Conservation (phyloP, 2,797 vertebrate species). For the Pangasius macronema region DNA sequence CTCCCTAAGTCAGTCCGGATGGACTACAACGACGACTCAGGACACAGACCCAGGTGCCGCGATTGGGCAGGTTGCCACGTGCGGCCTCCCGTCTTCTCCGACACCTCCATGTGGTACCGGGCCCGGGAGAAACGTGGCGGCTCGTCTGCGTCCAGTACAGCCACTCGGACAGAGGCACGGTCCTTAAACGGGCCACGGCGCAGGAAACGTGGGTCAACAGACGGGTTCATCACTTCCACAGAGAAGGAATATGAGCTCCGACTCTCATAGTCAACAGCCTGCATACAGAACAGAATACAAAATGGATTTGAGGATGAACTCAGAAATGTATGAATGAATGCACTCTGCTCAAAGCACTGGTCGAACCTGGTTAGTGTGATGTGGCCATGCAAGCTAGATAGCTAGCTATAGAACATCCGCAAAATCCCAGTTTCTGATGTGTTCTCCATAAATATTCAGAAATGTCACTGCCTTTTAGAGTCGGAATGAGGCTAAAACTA, state of each 20-base stretch:
- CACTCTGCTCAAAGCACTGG: background rate
- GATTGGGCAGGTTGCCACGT: no score
- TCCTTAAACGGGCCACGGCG: conserved; percentile 89
- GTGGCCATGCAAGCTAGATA: background rate
- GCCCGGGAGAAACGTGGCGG: conserved; percentile 83
- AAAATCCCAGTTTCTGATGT: background rate
- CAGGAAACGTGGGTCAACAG: conserved; percentile 86
- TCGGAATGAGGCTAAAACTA: background rate
- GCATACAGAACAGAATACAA: background rate
- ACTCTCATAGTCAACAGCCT: conserved; percentile 87
- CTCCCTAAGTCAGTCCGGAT: background rate
- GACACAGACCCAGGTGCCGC: no score
- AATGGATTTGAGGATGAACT: background rate
- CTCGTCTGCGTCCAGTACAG: conserved; percentile 86
- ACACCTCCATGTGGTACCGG: conserved; percentile 82
- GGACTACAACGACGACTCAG: no score
- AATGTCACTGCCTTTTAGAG: background rate
- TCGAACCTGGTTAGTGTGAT: background rate
- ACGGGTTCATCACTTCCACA: conserved; percentile 88
- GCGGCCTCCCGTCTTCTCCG: no score
- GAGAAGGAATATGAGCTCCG: conserved; percentile 85
- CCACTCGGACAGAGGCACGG: conserved; percentile 81
- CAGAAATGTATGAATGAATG: background rate
- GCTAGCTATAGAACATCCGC: background rate
- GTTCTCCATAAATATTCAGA: background rate